Percentiles rank a stretch among this genome's conserved stretches.
Evolutionary conservation across 2,888 invertebrate genomes (phyloP).

Genomic region (Pycnomerus fuliginosus): DNA sequence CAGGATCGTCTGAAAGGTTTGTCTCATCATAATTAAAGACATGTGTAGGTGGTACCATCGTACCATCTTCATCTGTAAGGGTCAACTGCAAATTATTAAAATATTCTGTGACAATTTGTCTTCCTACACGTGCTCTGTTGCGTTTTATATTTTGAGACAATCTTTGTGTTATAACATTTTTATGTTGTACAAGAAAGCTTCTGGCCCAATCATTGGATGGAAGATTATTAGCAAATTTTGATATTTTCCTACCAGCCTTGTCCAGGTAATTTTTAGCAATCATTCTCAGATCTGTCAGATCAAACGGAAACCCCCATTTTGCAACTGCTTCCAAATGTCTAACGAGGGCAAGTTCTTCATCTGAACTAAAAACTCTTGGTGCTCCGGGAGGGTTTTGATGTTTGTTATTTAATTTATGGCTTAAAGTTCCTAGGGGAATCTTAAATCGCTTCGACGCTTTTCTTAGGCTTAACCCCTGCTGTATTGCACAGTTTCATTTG

Average conservation of each 20-base stretch:
- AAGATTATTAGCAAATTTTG: no score
- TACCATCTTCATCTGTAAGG: conserved; percentile 6
- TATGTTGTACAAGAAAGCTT: conserved; percentile 19
- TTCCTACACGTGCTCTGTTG: conserved; percentile 16
- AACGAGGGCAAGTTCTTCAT: not conserved
- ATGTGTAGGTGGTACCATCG: conserved; percentile 23
- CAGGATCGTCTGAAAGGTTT: conserved; percentile 39
- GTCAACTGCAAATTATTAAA: conserved; percentile 27
- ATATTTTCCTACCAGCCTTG: conserved; percentile 17
- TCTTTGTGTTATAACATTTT: no score
- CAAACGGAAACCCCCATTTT: conserved; percentile 18
- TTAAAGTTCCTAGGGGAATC: not conserved
- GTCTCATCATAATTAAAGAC: conserved; percentile 43
- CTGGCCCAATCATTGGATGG: conserved; percentile 22
- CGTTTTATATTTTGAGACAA: conserved; percentile 19
- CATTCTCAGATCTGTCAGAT: conserved; percentile 24
- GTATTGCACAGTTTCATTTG: not conserved
- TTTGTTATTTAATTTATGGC: not conserved
- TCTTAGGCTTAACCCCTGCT: not conserved
- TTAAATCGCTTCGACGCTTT: no score
- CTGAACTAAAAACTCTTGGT: no score
- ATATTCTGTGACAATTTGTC: conserved; percentile 23
- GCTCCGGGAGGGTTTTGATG: not conserved
- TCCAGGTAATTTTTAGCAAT: conserved; percentile 25
- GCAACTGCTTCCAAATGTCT: not conserved